phyloP scores from a whole-genome alignment of 2,797 vertebrate genomes.

The Odontamblyopus lacepedii region DNA sequence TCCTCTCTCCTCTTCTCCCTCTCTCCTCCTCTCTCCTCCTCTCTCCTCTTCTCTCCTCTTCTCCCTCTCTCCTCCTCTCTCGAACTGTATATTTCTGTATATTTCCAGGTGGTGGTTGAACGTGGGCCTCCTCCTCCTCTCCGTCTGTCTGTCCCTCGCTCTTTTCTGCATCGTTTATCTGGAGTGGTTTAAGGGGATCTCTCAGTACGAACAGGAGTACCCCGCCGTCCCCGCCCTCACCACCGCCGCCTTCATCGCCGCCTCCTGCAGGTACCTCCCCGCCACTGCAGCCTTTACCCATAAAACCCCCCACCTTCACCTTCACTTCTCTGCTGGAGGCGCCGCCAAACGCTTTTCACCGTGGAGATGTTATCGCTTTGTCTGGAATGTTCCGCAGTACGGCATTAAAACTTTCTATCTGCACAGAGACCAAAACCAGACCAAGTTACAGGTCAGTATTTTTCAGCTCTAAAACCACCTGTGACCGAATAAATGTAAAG shows the following conservation, averaged over 20 bases:
- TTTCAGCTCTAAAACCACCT: too few relatives aligned
- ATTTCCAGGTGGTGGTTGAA: constrained; percentile 88
- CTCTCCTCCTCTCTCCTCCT: too few relatives aligned
- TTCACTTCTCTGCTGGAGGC: too few relatives aligned
- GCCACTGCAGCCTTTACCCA: not conserved
- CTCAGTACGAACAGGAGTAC: constrained; percentile 87
- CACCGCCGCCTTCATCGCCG: constrained; percentile 88
- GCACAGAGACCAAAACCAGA: too few relatives aligned
- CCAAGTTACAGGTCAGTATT: too few relatives aligned
- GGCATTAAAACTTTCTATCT: too few relatives aligned
- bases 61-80: not conserved
- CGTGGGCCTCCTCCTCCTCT: constrained; percentile 78
- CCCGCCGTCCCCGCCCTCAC: constrained; percentile 88
- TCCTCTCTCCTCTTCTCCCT: not conserved
- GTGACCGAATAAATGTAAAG: too few relatives aligned
- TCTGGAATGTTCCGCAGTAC: too few relatives aligned
- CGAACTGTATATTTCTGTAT: too few relatives aligned
- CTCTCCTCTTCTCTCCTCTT: not conserved
- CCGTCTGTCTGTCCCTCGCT: constrained; percentile 81
- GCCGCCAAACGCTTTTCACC: too few relatives aligned
- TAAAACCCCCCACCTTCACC: too few relatives aligned
- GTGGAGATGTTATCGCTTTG: too few relatives aligned
- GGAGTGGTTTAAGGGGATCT: constrained; percentile 89
- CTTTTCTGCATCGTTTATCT: constrained; percentile 92
- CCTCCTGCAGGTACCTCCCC: constrained; percentile 84